Evolutionary conservation across 92 coral and sea anemone species (phyloP).

Genomic region (Desmophyllum pertusum): DNA sequence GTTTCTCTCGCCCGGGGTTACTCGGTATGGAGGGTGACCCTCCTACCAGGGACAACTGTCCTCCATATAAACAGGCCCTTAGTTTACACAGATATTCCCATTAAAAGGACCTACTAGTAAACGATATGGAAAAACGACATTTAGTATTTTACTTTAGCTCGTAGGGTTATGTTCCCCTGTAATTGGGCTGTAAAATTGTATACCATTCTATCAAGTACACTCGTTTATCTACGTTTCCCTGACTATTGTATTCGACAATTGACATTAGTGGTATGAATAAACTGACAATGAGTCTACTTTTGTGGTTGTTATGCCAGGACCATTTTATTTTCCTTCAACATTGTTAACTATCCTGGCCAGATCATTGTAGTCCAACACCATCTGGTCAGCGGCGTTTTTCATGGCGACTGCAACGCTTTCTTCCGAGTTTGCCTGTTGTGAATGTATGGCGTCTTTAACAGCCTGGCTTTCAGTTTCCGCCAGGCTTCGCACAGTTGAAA

Average conservation of each 20-base stretch:
- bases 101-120: too few relatives aligned
- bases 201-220: neutral
- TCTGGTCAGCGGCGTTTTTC: conserved; percentile 18
- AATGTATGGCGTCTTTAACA: neutral
- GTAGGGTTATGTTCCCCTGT: neutral
- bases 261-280: too few relatives aligned
- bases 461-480: neutral
- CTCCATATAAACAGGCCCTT: too few relatives aligned
- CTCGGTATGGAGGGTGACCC: too few relatives aligned
- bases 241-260: too few relatives aligned
- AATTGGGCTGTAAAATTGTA: too few relatives aligned
- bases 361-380: conserved; percentile 2
- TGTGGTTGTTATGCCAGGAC: neutral
- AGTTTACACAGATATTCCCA: too few relatives aligned
- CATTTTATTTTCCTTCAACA: neutral
- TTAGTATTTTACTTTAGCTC: neutral
- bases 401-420: neutral
- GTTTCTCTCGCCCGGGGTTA: too few relatives aligned
- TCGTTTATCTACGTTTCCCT: neutral
- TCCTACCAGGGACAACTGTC: too few relatives aligned
- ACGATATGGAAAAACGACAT: too few relatives aligned
- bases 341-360: neutral
- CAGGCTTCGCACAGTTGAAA: neutral
- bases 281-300: neutral
- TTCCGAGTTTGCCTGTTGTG: neutral